These are phyloP conservation scores for Minunthozetes semirufus DNA, from an alignment of 2,888 invertebrate species.

Conservation along the genomic window DNA sequence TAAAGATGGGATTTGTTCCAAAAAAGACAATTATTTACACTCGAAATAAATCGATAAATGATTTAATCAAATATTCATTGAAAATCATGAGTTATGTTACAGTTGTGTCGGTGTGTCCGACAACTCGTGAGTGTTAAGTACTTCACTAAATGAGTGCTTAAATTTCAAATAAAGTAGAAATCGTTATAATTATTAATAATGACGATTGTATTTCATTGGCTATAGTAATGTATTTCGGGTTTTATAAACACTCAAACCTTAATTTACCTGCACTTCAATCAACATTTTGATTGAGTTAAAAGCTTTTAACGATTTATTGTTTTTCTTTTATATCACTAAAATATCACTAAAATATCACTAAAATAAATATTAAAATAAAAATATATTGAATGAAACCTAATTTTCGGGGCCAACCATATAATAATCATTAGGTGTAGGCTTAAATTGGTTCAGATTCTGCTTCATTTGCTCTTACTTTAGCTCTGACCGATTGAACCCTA, in stretches of 20 bases:
- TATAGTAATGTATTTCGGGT: neutral
- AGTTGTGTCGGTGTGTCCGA: too few relatives aligned
- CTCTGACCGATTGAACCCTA: neutral
- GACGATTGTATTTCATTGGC: neutral
- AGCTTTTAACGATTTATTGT: conserved; percentile 17
- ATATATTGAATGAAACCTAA: neutral
- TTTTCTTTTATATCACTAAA: neutral
- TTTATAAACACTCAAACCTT: conserved; percentile 1
- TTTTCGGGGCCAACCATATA: neutral
- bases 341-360: neutral
- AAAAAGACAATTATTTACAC: too few relatives aligned
- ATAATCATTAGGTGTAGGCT: conserved; percentile 1
- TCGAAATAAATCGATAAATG: too few relatives aligned
- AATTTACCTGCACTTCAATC: conserved; percentile 23
- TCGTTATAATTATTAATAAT: neutral
- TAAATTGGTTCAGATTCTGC: neutral
- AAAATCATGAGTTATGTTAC: too few relatives aligned
- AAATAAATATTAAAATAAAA: conserved; percentile 13
- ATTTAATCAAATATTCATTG: too few relatives aligned
- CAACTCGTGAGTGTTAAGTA: too few relatives aligned
- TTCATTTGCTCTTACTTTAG: neutral
- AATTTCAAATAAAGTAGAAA: neutral
- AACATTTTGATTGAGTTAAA: conserved; percentile 14
- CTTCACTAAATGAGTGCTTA: neutral
- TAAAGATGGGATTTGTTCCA: too few relatives aligned